A percentile compares a stretch with the other conserved stretches of the same genome.
phyloP scores from a whole-genome alignment of 1,140 invertebrate species.

The Microplitis demolitor region DNA sequence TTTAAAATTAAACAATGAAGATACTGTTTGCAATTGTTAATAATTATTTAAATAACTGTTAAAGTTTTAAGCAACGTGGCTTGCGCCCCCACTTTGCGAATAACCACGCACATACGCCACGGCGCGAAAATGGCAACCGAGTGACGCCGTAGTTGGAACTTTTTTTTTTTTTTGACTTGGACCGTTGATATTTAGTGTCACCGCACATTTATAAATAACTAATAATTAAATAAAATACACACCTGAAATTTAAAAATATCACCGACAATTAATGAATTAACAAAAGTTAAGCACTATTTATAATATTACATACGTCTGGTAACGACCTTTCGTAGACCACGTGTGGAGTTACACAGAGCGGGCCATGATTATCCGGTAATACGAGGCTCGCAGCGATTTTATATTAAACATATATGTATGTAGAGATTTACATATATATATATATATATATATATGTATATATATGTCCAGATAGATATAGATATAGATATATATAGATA shows the following conservation, averaged over 20 bases:
- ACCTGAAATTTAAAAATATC: background rate
- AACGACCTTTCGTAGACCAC: constrained; percentile 36
- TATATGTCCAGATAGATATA: too few relatives aligned
- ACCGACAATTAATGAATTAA: background rate
- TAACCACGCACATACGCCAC: constrained; percentile 41
- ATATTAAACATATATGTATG: background rate
- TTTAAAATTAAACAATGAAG: too few relatives aligned
- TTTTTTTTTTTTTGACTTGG: constrained; percentile 37
- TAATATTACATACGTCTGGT: background rate
- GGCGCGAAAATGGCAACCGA: constrained; percentile 58
- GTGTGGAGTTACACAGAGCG: constrained; percentile 40
- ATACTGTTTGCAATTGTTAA: constrained; percentile 2
- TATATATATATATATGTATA: too few relatives aligned
- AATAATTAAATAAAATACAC: background rate
- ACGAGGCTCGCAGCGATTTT: background rate
- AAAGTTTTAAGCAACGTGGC: constrained; percentile 45
- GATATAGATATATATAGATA: too few relatives aligned
- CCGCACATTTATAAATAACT: background rate
- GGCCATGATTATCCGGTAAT: constrained; percentile 5
- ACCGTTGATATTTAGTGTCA: background rate
- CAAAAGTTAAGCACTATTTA: background rate
- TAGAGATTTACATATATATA: background rate
- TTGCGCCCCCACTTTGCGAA: constrained; percentile 38
- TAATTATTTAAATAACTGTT: constrained; percentile 1
- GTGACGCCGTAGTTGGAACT: constrained; percentile 51